These are phyloP conservation scores for Periophthalmus modestus DNA, from an alignment of 2,113 vertebrate species.

Conservation along the genomic window DNA sequence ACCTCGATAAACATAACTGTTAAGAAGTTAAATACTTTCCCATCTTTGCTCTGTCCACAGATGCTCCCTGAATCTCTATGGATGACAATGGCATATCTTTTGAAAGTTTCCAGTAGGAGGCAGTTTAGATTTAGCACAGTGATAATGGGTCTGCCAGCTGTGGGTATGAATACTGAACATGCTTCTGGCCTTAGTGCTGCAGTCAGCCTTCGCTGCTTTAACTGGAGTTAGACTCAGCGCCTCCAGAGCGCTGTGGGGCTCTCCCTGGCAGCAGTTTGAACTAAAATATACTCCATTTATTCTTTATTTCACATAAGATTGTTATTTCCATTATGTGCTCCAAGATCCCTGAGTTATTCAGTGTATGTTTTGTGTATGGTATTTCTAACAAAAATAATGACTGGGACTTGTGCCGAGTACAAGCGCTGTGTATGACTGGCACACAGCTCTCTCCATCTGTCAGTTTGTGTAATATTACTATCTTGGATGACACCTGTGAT, in stretches of 20 bases:
- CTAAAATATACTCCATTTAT: slow-evolving; percentile 31
- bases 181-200: slow-evolving; percentile 39
- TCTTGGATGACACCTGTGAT: not conserved
- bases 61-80: slow-evolving; percentile 17
- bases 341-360: slow-evolving; percentile 9
- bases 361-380: slow-evolving; percentile 14
- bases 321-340: slow-evolving; percentile 13
- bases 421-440: not conserved
- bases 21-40: not conserved
- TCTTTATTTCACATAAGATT: slow-evolving; percentile 33
- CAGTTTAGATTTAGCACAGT: slow-evolving; percentile 30
- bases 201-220: slow-evolving; percentile 43
- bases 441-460: not conserved
- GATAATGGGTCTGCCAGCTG: slow-evolving; percentile 52
- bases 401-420: not conserved
- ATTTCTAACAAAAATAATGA: slow-evolving; percentile 2
- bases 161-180: slow-evolving; percentile 49
- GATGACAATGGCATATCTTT: slow-evolving; percentile 31
- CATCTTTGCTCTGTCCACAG: not conserved
- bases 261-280: slow-evolving; percentile 37
- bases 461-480: slow-evolving; percentile 9
- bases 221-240: slow-evolving; percentile 31
- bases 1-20: not conserved
- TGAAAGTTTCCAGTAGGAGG: slow-evolving; percentile 25
- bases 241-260: slow-evolving; percentile 29